Conservation (phyloP, 2,888 invertebrate genomes). For the Callyntrura sp. region DNA sequence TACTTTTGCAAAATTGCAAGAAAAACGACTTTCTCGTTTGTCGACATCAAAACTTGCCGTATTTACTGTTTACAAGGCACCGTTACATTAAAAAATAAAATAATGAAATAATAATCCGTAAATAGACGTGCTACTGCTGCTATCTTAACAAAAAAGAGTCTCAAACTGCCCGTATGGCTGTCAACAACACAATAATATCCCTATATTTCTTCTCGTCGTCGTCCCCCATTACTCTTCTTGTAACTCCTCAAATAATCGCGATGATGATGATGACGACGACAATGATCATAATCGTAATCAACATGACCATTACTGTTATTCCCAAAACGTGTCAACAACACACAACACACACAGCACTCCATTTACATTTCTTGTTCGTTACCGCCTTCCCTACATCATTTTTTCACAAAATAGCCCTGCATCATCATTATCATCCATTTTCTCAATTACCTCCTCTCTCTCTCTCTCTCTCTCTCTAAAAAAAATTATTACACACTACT, state of each 20-base stretch:
- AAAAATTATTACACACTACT: slow-evolving; percentile 29
- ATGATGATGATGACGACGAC: background rate
- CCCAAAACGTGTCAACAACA: slow-evolving; percentile 49
- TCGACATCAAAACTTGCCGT: background rate
- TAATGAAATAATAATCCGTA: background rate
- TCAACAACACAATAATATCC: slow-evolving; percentile 33
- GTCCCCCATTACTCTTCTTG: background rate
- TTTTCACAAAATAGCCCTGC: background rate
- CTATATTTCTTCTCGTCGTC: background rate
- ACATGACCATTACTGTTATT: slow-evolving; percentile 29
- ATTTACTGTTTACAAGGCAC: background rate
- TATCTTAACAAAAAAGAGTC: background rate
- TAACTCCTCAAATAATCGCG: slow-evolving; percentile 55
- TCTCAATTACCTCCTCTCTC: slow-evolving; percentile 48
- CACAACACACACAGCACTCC: slow-evolving; percentile 6
- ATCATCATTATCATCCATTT: slow-evolving; percentile 41
- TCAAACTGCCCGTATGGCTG: background rate
- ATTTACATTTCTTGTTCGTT: slow-evolving; percentile 23
- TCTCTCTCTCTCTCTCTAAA: no score
- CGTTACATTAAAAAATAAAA: background rate
- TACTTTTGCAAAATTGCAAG: no score
- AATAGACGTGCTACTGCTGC: slow-evolving; percentile 9
- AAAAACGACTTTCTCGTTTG: background rate
- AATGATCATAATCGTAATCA: background rate
- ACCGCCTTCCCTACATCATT: slow-evolving; percentile 17